Base-by-base conservation (phyloP, 2,113 vertebrate genomes). In the Tenrec ecaudatus region DNA sequence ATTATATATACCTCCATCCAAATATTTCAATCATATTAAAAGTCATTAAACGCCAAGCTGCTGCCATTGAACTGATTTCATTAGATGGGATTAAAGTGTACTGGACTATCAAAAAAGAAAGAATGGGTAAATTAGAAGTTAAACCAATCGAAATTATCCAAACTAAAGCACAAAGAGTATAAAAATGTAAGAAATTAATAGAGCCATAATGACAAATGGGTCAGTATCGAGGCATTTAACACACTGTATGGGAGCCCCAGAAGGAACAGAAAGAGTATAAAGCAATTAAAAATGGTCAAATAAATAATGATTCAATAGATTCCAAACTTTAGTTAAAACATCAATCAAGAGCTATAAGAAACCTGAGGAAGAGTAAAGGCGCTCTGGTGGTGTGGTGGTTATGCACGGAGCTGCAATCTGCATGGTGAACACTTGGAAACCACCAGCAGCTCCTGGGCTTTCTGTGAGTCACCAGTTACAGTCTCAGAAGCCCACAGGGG, bases 311-410 rank as follows among this genome's bases (percentile, higher is more conserved):
- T 82, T 16, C 81, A 82, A 92, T 86, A 69, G 86, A 58, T 82
- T 82, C 82, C 78, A 90, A 87, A 77, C 76, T 82, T n/a, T 81
- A 86, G 76, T 58, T 20, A 76, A 90, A 77, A 76, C 36, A 47
- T 60, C 43, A 47, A 60, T 77, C 58, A 57, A 86, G 16, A 36
- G 60, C 87, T 43, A 25, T 69, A 38, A 78, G 77, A 25, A 82
- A 10, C 47, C 47, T 10, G 6, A 53, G 12, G 47, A 53, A 53
- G 47, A 10, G 11, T 14, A 53, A 14, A 10, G 47, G 47, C 4
- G 47, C 12, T 14, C 47, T 53, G 47, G 47, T 5, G 47, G 47
- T 53, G 47, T 53, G 1, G 47, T 53, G 47, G 47, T 53, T 5
- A 53, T 53, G 47, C 47, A 14, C 11, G 6, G 47, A 10, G 47